Evolutionary conservation across 1,140 invertebrate species (phyloP).

Genomic region (Cotesia typhae): DNA sequence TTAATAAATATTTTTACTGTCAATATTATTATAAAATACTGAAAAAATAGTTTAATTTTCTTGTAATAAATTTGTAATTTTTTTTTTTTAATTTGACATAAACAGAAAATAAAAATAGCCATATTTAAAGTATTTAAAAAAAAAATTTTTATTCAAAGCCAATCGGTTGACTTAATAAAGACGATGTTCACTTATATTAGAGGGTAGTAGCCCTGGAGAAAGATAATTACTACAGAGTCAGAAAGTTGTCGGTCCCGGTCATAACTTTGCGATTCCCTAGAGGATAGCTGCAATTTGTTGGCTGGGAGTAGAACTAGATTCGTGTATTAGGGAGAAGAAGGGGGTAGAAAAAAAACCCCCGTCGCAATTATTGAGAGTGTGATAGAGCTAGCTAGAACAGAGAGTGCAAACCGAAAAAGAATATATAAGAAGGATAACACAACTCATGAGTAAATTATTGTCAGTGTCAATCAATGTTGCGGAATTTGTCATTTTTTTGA

Average conservation of each 20-base stretch:
- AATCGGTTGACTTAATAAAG: slow-evolving; percentile 35
- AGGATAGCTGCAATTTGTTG: slow-evolving; percentile 56
- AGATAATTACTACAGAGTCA: slow-evolving; percentile 59
- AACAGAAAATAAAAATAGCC: no score
- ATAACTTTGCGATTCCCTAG: slow-evolving; percentile 57
- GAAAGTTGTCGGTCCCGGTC: slow-evolving; percentile 57
- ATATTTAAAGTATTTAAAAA: no score
- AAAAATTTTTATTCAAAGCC: neutral
- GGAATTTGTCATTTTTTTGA: no score
- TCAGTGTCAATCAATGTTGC: no score
- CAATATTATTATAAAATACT: no score
- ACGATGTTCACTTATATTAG: slow-evolving; percentile 32
- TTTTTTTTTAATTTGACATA: no score
- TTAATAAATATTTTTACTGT: no score
- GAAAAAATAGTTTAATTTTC: no score
- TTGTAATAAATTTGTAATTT: no score
- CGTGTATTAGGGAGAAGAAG: slow-evolving; percentile 23
- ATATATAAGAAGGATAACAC: neutral
- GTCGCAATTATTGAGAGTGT: slow-evolving; percentile 55
- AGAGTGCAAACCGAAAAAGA: slow-evolving; percentile 8
- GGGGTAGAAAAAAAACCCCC: slow-evolving; percentile 44
- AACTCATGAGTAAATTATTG: slow-evolving; percentile 5
- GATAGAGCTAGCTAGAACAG: neutral
- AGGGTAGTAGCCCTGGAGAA: slow-evolving; percentile 46
- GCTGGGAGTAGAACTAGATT: slow-evolving; percentile 31